These are phyloP conservation scores for Sicus ferrugineus DNA, from an alignment of 2,888 invertebrate species.

Conservation along the genomic window DNA sequence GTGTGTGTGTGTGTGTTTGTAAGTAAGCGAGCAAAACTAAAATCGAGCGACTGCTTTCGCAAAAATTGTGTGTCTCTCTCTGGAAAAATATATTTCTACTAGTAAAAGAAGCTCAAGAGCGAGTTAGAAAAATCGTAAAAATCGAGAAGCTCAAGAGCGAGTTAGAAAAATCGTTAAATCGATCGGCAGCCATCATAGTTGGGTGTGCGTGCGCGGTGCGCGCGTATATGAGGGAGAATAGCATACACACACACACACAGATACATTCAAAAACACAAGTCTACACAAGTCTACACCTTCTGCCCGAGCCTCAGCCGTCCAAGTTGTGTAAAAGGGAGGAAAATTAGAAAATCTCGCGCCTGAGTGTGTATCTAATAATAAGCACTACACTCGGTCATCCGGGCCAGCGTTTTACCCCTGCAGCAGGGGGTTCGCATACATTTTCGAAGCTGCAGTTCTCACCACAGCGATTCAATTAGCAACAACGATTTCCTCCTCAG, in stretches of 20 bases:
- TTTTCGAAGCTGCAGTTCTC: no score
- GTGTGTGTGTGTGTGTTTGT: no score
- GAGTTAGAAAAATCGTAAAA: conserved; percentile 35
- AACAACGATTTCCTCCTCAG: conserved; percentile 13
- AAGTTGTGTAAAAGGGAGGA: conserved; percentile 13
- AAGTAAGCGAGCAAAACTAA: background rate
- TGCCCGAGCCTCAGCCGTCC: background rate
- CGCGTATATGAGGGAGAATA: conserved; percentile 28
- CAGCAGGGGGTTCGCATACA: conserved; percentile 1
- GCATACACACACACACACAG: background rate
- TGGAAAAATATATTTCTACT: conserved; percentile 15
- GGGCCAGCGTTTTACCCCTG: conserved; percentile 21
- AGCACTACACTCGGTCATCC: background rate
- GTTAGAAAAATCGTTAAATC: conserved; percentile 44
- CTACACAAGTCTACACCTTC: background rate
- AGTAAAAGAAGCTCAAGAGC: background rate
- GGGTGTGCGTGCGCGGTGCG: no score
- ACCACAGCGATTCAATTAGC: conserved; percentile 3
- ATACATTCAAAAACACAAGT: conserved; percentile 31
- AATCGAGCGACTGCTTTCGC: no score
- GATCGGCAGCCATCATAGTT: conserved; percentile 42
- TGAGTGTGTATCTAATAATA: conserved; percentile 18
- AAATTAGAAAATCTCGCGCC: conserved; percentile 12
- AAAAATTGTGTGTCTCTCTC: background rate
- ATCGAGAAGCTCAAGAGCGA: conserved; percentile 7